Conservation (phyloP, 53 echinoderm and acorn worm species). For the Antedon mediterranea region DNA sequence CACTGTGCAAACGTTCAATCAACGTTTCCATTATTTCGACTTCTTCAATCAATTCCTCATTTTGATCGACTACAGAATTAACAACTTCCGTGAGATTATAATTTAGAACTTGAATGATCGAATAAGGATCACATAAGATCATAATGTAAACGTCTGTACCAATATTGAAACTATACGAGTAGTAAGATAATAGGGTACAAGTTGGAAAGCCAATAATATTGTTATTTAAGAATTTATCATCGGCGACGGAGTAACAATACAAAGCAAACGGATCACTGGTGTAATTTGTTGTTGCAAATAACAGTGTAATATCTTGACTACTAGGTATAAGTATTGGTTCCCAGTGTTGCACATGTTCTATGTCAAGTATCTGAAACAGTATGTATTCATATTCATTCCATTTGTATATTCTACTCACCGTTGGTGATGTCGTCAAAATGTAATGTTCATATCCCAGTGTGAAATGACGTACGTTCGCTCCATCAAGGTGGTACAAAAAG, state of each 20-base stretch:
- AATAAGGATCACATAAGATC: too few species aligned
- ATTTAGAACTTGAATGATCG: too few species aligned
- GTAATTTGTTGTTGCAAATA: not conserved
- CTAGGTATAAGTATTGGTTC: not conserved
- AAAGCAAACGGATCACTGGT: not conserved
- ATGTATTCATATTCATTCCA: not conserved
- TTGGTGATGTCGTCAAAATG: not conserved
- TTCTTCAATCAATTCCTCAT: too few species aligned
- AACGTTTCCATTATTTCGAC: not conserved
- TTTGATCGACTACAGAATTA: too few species aligned
- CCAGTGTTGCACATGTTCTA: not conserved
- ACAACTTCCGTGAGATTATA: too few species aligned
- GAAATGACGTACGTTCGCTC: not conserved
- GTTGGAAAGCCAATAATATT: not conserved
- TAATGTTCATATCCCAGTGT: not conserved
- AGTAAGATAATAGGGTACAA: not conserved
- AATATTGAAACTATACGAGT: not conserved
- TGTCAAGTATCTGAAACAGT: not conserved
- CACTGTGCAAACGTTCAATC: not conserved
- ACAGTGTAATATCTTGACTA: not conserved
- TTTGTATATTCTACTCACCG: not conserved
- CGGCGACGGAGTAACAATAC: not conserved
- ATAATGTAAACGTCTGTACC: too few species aligned
- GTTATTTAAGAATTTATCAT: not conserved
- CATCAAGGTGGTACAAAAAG: not conserved